Evolutionary conservation across 2,888 invertebrate species (phyloP), one percentile per base, ranked within the genome.

Genomic region (Noctua janthe): DNA sequence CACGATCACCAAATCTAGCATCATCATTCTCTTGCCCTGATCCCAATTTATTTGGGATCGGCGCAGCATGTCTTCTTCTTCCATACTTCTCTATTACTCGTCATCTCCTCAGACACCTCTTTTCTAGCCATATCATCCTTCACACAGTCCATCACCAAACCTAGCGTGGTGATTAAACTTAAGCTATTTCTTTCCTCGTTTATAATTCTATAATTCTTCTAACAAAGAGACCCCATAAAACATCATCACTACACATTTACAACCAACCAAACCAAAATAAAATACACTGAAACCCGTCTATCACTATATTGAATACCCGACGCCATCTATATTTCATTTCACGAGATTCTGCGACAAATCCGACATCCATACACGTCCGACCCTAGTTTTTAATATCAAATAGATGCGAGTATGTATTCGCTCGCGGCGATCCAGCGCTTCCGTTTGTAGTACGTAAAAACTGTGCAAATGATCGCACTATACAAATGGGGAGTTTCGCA

Each of bases 311-410:
- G 43, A 64, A 49, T 20, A 20, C 20, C n/a, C 35, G 17, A 69
- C 35, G 23, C 29, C 69, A 47, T n/a, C 49, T 59, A 64, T 70
- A 76, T 78, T 78, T 75, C 62, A 75, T 67, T 23, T 8, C 23
- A 43, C 54, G n/a, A 69, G 47, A 69, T 69, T 15, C 23, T 8
- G n/a, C 8, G 59, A 75, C 71, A 74, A 71, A 78, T 69, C 47
- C n/a, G 71, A 70, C 77, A 78, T 20, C 15, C 11, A 73, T 47
- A 23, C 0, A 71, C 23, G 15, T 20, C 11, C 89, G 90, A 85
- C 92, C 92, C 92, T 94, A 92, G 80, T 83, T 90, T 93, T 91
- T 92, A 93, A 92, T 93, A 93, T 91, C 88, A 90, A 93, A 92
- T 91, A 91, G 92, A 92, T 92, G 87, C 88, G 87, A 90, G 88